A percentile compares a stretch with the other conserved stretches of the same genome.
Evolutionary conservation across 2,113 vertebrate genomes (phyloP).

Genomic region (Connochaetes taurinus): DNA sequence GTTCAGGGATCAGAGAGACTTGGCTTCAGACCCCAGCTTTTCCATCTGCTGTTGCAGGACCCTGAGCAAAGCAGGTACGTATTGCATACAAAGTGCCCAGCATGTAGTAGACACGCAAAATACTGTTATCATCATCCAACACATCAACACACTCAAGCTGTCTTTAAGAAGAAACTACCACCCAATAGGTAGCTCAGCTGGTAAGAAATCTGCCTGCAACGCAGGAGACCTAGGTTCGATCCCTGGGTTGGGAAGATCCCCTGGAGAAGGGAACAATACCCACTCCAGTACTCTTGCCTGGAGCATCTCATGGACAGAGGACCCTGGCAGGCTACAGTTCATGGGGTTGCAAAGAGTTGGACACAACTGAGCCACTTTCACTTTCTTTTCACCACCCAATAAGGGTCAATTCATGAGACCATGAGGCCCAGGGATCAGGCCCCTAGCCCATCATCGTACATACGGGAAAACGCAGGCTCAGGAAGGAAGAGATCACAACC

Average conservation of each 20-base stretch:
- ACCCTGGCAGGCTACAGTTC: neutral
- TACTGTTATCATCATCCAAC: neutral
- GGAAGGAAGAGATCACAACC: neutral
- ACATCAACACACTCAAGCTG: neutral
- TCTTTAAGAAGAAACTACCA: neutral
- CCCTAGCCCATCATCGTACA: neutral
- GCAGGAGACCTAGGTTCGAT: neutral
- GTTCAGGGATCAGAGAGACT: neutral
- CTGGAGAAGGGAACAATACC: neutral
- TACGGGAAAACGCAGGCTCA: neutral
- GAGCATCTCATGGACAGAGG: neutral
- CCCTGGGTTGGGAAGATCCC: neutral
- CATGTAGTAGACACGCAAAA: neutral
- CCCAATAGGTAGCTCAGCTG: neutral
- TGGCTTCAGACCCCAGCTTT: neutral
- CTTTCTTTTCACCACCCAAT: too few species aligned
- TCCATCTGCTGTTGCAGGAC: neutral
- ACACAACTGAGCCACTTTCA: too few species aligned
- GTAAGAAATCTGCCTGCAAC: neutral
- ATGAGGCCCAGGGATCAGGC: neutral
- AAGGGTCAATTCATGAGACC: neutral
- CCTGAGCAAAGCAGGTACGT: rapidly evolving
- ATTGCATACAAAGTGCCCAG: neutral
- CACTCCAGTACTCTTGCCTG: neutral
- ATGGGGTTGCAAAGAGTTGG: neutral